phyloP scores from a whole-genome alignment of 1,140 invertebrate species.

The Sesamia nonagrioides region DNA sequence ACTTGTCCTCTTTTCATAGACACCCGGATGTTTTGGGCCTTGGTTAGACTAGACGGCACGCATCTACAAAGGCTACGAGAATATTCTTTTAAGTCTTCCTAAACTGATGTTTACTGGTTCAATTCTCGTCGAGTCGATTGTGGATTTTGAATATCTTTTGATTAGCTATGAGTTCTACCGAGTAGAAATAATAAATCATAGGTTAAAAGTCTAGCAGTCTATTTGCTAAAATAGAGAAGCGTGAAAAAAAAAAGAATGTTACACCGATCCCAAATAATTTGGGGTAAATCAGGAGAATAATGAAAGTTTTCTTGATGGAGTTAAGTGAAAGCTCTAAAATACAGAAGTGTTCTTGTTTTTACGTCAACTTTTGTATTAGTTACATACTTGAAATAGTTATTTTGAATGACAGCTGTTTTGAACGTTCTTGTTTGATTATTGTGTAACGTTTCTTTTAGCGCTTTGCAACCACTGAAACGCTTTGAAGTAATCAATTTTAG shows the following conservation, averaged over 20 bases:
- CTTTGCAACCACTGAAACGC: background rate
- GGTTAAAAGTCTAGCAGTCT: background rate
- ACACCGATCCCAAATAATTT: too few relatives aligned
- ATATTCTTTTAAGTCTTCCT: slow-evolving; percentile 9
- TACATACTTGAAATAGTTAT: background rate
- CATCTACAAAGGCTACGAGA: background rate
- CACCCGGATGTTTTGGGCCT: slow-evolving; percentile 55
- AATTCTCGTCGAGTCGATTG: background rate
- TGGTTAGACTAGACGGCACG: slow-evolving; percentile 10
- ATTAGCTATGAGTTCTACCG: background rate
- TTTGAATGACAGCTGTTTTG: background rate
- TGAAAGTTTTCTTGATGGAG: background rate
- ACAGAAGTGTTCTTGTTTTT: background rate
- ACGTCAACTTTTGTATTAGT: background rate
- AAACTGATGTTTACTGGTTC: background rate
- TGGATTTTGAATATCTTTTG: background rate
- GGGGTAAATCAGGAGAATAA: too few relatives aligned
- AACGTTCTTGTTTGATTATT: background rate
- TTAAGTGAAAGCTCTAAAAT: slow-evolving; percentile 59
- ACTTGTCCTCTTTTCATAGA: slow-evolving; percentile 55
- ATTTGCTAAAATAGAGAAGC: background rate
- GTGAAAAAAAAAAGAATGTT: too few relatives aligned
- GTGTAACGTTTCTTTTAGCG: background rate
- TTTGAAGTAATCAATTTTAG: background rate
- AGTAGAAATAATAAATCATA: background rate